Percentiles rank a stretch among this genome's conserved stretches.
phyloP scores from a whole-genome alignment of 1,140 invertebrate genomes.

The Caenorhabditis inopinata region DNA sequence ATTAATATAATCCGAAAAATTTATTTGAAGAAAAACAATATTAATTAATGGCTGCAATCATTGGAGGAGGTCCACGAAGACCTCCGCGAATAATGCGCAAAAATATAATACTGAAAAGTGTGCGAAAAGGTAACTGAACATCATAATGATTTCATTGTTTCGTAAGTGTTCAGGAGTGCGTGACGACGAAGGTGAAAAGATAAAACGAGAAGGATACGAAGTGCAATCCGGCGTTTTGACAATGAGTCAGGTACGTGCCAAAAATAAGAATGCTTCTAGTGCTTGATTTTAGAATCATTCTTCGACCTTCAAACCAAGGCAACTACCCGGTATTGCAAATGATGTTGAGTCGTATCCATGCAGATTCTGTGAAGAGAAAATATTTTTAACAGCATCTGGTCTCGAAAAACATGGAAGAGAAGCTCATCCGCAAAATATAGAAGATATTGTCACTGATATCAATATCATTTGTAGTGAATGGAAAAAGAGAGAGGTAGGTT shows the following conservation, averaged over 20 bases:
- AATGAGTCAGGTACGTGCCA: neutral
- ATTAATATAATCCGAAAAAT: no score
- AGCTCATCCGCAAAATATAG: slow-evolving; percentile 41
- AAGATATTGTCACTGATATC: slow-evolving; percentile 33
- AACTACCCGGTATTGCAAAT: slow-evolving; percentile 38
- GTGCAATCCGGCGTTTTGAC: slow-evolving; percentile 5
- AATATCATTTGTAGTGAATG: slow-evolving; percentile 41
- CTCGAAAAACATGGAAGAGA: slow-evolving; percentile 39
- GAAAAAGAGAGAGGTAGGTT: slow-evolving; percentile 39
- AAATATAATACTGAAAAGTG: neutral
- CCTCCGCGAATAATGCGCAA: neutral
- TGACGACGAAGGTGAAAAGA: neutral
- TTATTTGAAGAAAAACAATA: no score
- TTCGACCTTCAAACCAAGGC: neutral
- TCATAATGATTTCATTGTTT: neutral
- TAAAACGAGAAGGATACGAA: slow-evolving; percentile 14
- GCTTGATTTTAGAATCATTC: slow-evolving; percentile 17
- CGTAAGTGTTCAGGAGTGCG: neutral
- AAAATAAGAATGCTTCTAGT: no score
- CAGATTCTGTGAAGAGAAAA: slow-evolving; percentile 35
- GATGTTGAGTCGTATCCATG: slow-evolving; percentile 48
- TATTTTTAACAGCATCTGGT: slow-evolving; percentile 45
- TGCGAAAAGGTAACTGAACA: neutral
- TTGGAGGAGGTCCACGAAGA: neutral
- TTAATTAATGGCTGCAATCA: slow-evolving; percentile 15